These are phyloP conservation scores for Melanostoma scalare DNA, from an alignment of 2,888 invertebrate species.

Conservation along the genomic window DNA sequence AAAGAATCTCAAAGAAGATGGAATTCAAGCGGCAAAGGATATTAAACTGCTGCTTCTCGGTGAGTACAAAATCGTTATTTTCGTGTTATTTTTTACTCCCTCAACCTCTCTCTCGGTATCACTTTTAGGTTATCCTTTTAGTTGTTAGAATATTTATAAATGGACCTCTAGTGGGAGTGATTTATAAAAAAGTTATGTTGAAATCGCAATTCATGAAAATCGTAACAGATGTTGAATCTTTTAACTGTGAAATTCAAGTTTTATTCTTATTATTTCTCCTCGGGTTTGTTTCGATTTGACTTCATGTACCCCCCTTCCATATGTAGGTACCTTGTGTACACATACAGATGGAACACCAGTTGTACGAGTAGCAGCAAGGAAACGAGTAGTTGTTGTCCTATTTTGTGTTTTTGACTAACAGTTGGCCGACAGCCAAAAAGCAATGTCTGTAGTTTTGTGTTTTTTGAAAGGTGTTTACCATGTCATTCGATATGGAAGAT, in stretches of 20 bases:
- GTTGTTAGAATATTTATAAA: neutral
- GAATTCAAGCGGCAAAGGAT: conserved; percentile 98
- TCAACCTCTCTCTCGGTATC: conserved; percentile 6
- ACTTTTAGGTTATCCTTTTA: conserved; percentile 14
- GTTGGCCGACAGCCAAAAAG: conserved; percentile 54
- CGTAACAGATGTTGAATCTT: too few species aligned
- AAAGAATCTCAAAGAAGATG: conserved; percentile 98
- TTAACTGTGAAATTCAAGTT: too few species aligned
- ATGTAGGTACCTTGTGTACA: neutral
- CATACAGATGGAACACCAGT: neutral
- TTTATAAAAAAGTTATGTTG: too few species aligned
- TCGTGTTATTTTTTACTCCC: conserved; percentile 5
- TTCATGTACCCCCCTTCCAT: too few species aligned
- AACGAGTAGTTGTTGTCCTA: conserved; percentile 16
- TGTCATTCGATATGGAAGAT: conserved; percentile 35
- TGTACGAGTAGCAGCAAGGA: conserved; percentile 2
- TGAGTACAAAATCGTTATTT: conserved; percentile 82
- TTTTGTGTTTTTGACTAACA: conserved; percentile 30
- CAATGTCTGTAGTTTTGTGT: conserved; percentile 13
- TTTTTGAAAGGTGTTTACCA: conserved; percentile 25
- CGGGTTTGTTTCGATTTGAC: too few species aligned
- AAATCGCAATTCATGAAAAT: too few species aligned
- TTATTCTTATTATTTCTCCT: too few species aligned
- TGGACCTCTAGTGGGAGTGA: too few species aligned
- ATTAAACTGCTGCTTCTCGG: conserved; percentile 98